Evolutionary conservation across 2,113 vertebrate genomes (phyloP).

Genomic region (Sitta europaea): DNA sequence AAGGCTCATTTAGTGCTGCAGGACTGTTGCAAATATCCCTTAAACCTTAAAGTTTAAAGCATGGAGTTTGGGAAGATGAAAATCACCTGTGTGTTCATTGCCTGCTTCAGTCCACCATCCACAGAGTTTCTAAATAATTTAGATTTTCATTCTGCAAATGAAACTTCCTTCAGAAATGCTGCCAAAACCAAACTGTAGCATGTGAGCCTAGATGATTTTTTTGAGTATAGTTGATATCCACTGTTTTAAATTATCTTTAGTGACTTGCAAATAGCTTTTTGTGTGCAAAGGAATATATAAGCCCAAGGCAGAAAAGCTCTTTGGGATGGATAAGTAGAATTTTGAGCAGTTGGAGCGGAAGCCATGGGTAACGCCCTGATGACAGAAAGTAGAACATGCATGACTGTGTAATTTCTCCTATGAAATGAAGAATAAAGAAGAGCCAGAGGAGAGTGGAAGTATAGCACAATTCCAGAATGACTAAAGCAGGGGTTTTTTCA

Average conservation of each 20-base stretch:
- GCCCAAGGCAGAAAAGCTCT: neutral
- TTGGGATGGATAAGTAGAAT: neutral
- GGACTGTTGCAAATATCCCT: neutral
- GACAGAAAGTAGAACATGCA: neutral
- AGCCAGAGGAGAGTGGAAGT: neutral
- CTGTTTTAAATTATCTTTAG: neutral
- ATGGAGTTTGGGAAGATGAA: neutral
- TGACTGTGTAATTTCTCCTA: neutral
- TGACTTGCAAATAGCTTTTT: neutral
- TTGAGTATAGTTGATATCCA: neutral
- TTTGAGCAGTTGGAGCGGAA: neutral
- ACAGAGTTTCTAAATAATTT: neutral
- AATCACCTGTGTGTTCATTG: neutral
- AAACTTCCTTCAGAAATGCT: neutral
- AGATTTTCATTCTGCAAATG: neutral
- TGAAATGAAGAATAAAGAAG: neutral
- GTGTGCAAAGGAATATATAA: neutral
- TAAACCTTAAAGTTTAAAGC: neutral
- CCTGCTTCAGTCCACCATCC: neutral
- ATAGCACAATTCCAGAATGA: neutral
- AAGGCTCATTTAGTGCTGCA: neutral
- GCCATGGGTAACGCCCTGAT: neutral
- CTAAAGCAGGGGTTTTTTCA: neutral
- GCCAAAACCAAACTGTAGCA: neutral
- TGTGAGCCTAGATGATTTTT: fast-evolving